Conservation (phyloP, 2,888 invertebrate genomes). For the Tetragonula carbonaria region DNA sequence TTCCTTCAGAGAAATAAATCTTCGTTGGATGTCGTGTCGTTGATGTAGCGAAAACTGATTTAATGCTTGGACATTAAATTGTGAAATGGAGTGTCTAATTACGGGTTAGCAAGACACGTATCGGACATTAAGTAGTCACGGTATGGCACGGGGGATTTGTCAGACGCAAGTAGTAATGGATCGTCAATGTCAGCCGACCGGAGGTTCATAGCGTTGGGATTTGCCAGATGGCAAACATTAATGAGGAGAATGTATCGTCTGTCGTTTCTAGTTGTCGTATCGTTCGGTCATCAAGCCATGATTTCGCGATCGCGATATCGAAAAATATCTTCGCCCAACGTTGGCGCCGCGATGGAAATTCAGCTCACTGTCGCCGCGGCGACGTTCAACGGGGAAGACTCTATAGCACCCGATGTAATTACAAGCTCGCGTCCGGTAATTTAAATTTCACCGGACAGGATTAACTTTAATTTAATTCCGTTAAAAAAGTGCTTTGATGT, state of each 20-base stretch:
- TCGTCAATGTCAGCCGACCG: constrained; percentile 51
- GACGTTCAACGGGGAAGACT: not conserved
- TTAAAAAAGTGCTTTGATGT: not conserved
- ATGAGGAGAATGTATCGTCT: constrained; percentile 19
- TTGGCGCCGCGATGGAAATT: not conserved
- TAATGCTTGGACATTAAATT: not conserved
- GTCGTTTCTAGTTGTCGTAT: constrained; percentile 15
- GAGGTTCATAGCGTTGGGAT: constrained; percentile 29
- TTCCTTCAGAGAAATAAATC: not conserved
- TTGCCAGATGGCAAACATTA: constrained; percentile 32
- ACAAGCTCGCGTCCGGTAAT: constrained; percentile 5
- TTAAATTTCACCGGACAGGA: constrained; percentile 14
- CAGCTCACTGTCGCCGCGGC: not conserved
- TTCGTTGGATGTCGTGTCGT: not conserved
- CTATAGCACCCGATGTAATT: not conserved
- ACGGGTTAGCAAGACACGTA: constrained; percentile 22
- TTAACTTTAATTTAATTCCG: constrained; percentile 1
- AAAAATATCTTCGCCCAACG: not conserved
- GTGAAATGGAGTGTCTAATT: constrained; percentile 19
- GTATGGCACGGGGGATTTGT: constrained; percentile 48
- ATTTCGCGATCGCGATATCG: not conserved
- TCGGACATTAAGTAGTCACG: constrained; percentile 49
- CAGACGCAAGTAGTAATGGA: constrained; percentile 56
- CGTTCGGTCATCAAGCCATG: not conserved
- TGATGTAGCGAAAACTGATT: not conserved